Base-by-base conservation (phyloP, 2,113 vertebrate genomes). In the Anguilla rostrata region DNA sequence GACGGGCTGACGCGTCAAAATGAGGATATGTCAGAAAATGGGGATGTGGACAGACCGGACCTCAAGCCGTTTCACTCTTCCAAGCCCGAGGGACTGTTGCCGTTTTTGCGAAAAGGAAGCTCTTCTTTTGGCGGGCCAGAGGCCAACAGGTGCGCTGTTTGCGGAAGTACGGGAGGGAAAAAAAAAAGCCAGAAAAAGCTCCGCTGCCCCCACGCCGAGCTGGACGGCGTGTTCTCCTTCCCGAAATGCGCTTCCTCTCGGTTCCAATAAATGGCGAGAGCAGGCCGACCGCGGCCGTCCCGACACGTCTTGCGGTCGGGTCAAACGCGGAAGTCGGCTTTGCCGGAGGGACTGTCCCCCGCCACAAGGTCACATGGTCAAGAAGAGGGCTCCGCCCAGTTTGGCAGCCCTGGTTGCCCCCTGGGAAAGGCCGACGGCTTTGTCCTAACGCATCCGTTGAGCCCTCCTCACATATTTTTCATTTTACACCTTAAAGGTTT, bases 81-180 rank as follows among this genome's bases (percentile, higher is more conserved):
- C 8, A 4, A 41, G 41, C 40, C 41, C 16, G 15, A 81, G 39
- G 40, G 41, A 18, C 14, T 46, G 39, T 46, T 81, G 11, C 18
- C 18, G 53, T 80, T 40, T 40, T 81, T 81, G 39, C 39, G 5
- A 80, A 39, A 80, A 39, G 12, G 40, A 80, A 80, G 78, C 34
- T 81, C 80, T 46, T 75, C 29, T 81, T 81, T 81, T 46, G 39
- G 15, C 16, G n/a, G 41, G 40, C 80, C 80, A 22, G 39, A 81
- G 29, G 80, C 18, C 39, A 26, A 81, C 80, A 81, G 80, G 80
- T 81, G 80, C 80, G 41, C 46, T 46, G 4, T 81, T 75, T 75
- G 71, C 71, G 34, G 71, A 81, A 81, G 71, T 43, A 81, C 29
- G 46, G 80, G 40, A 81, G 14, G 43, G 41, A 60, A 60, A 20